These are phyloP conservation scores for Hapalemur alaotrensis DNA, from an alignment of 2,797 vertebrate genomes.

Conservation along the genomic window DNA sequence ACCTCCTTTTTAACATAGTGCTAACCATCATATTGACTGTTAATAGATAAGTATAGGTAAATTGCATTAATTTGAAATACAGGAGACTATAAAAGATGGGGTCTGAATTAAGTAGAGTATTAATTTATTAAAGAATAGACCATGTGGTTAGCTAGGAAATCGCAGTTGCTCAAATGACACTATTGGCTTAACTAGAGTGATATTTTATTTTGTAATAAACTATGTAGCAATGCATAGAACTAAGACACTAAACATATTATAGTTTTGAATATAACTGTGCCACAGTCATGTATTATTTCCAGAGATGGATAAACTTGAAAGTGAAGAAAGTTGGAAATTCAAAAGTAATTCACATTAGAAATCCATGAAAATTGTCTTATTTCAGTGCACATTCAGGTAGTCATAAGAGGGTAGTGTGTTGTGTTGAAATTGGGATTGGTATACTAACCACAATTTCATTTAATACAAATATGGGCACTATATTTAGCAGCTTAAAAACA, in stretches of 20 bases:
- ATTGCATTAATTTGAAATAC: slow-evolving; percentile 10
- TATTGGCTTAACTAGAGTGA: background rate
- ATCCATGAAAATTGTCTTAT: background rate
- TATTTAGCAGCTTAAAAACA: background rate
- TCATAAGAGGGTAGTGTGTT: background rate
- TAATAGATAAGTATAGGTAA: slow-evolving; percentile 23
- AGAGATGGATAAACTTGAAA: background rate
- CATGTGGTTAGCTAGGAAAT: background rate
- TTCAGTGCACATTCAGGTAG: background rate
- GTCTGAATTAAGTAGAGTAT: background rate
- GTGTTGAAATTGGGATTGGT: background rate
- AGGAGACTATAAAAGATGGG: background rate
- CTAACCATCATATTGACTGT: background rate
- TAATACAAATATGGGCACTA: background rate
- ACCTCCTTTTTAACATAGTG: background rate
- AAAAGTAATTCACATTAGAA: background rate
- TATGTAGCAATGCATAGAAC: background rate
- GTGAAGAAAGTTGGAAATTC: background rate
- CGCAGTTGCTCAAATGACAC: background rate
- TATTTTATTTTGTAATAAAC: slow-evolving; percentile 27
- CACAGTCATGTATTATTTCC: background rate
- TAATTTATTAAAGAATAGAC: slow-evolving; percentile 1
- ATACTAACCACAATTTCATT: background rate
- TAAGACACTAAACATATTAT: background rate
- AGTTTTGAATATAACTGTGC: background rate